Conservation (phyloP, 2,888 invertebrate genomes). For the Cotesia congregata region DNA sequence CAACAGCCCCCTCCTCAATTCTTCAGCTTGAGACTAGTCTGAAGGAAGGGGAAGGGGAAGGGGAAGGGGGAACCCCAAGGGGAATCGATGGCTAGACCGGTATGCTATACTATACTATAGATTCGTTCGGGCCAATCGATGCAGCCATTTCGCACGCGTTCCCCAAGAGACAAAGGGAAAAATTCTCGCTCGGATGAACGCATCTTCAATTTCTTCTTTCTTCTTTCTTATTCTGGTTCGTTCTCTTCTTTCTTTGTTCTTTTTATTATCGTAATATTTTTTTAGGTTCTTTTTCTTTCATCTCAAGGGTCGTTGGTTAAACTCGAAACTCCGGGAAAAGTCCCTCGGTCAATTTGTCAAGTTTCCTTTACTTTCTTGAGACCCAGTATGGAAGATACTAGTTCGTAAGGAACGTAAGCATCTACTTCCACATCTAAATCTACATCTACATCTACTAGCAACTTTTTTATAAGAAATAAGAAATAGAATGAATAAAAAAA, state of each 20-base stretch:
- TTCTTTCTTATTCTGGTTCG: not conserved
- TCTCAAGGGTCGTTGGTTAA: slow-evolving; percentile 33
- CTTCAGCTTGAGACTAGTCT: no score
- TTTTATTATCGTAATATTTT: slow-evolving; percentile 7
- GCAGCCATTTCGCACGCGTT: slow-evolving; percentile 38
- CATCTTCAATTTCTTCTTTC: slow-evolving; percentile 37
- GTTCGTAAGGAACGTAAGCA: no score
- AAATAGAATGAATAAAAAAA: slow-evolving; percentile 26
- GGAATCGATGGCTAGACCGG: not conserved
- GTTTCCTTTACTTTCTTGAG: slow-evolving; percentile 29
- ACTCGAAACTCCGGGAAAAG: slow-evolving; percentile 39
- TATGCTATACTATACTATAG: no score
- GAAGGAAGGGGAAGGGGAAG: not conserved
- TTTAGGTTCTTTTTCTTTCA: slow-evolving; percentile 33
- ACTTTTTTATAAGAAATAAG: slow-evolving; percentile 9
- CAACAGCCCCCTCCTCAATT: not conserved
- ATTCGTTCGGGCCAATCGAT: slow-evolving; percentile 31
- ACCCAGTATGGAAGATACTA: no score
- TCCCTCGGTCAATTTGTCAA: slow-evolving; percentile 48
- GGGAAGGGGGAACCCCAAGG: slow-evolving; percentile 13
- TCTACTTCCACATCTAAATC: not conserved
- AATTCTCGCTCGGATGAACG: slow-evolving; percentile 29
- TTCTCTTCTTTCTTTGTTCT: not conserved
- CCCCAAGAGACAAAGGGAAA: slow-evolving; percentile 36
- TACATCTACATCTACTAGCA: no score